A percentile compares a stretch with the other conserved stretches of the same genome.
phyloP scores from a whole-genome alignment of 1,140 invertebrate genomes.

The Pseudomyrmex sp. region DNA sequence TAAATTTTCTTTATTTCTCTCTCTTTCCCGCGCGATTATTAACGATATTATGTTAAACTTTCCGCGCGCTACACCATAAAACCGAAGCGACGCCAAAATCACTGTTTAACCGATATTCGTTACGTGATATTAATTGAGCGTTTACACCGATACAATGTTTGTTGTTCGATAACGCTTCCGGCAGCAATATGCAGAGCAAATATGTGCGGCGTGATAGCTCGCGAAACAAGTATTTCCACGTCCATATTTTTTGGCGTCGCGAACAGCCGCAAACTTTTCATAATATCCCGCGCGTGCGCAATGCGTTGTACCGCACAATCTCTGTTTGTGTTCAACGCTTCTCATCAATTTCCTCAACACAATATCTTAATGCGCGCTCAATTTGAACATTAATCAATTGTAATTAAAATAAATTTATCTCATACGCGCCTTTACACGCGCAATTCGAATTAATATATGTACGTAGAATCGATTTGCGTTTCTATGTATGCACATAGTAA shows the following conservation, averaged over 20 bases:
- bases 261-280: slow-evolving; percentile 10
- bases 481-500: too few relatives aligned
- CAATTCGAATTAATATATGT: too few relatives aligned
- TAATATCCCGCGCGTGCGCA: neutral
- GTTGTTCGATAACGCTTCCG: slow-evolving; percentile 58
- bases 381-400: too few relatives aligned
- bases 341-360: neutral
- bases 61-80: slow-evolving; percentile 45
- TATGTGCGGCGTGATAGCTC: slow-evolving; percentile 49
- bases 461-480: too few relatives aligned
- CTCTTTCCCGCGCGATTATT: slow-evolving; percentile 52
- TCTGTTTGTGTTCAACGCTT: neutral
- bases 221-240: slow-evolving; percentile 30
- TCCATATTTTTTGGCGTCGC: slow-evolving; percentile 24
- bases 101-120: slow-evolving; percentile 60
- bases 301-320: neutral
- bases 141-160: slow-evolving; percentile 55
- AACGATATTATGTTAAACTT: slow-evolving; percentile 61
- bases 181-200: slow-evolving; percentile 56
- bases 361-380: neutral
- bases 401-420: too few relatives aligned
- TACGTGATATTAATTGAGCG: slow-evolving; percentile 62
- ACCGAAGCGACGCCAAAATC: slow-evolving; percentile 54
- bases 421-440: too few relatives aligned
- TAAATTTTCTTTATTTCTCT: neutral